Evolutionary conservation across 2,797 vertebrate species (phyloP), one percentile per base, ranked within the genome.

Genomic region (Helarctos malayanus): DNA sequence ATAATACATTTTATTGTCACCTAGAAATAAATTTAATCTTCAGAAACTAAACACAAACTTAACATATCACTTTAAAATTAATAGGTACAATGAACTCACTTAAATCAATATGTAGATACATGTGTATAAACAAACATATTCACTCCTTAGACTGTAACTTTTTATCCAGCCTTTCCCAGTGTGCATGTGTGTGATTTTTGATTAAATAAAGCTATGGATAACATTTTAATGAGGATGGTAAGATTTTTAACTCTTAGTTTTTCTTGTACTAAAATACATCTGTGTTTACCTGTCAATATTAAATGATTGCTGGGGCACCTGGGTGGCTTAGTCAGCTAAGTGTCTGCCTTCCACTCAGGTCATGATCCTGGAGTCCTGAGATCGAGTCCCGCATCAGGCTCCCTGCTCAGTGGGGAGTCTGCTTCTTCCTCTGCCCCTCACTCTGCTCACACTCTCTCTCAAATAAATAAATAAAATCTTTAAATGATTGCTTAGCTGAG

Each of bases 311-410:
- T 54, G 63, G 63, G 61, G 32, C 7, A 7, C 63, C 32, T 65
- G 63, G 63, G 32, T 65, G 63, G 63, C 16, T 65, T 32, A n/a
- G 32, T 65, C 16, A 1, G 29, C 18, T 65, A n/a, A 5, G 7
- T 15, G 0, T n/a, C 15, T 32, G 15, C 61, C 29, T 65, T 7
- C 29, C 16, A 6, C 61, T 65, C 29, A 65, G 61, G 15, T 65
- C 61, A 4, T n/a, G 61, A 63, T 63, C 23, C 25, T 21, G 9
- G 57, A 11, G 57, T 27, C 57, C 57, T 59, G 29, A 14, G 29
- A 63, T 63, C 0, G 2, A 63, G 61, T 3, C 6, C 14, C 2
- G 0, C 29, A 32, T 32, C 0, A 0, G 61, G 29, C 61, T 65
- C 7, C 29, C 29, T 65, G 61, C 61, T n/a, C 49, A 65, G 14